These are phyloP conservation scores for Psylliodes chrysocephalus DNA, from an alignment of 2,888 invertebrate species.

Conservation along the genomic window DNA sequence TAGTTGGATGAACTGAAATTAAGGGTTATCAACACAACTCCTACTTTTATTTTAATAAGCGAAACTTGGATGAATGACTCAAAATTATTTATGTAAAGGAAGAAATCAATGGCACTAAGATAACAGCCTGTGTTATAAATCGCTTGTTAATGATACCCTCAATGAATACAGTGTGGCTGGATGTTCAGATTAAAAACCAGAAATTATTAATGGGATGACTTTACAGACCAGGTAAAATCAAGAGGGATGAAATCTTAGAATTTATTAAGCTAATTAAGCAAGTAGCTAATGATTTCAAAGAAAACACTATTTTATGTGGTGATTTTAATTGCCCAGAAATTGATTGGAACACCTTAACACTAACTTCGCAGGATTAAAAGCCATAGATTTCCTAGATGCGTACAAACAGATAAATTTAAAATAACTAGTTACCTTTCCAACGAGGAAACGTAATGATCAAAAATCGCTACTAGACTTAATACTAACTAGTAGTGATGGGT, in stretches of 20 bases:
- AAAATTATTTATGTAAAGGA: not conserved
- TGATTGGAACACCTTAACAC: not conserved
- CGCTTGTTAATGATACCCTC: not conserved
- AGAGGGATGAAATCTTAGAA: not conserved
- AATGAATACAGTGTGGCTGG: too few species aligned
- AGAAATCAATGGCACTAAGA: not conserved
- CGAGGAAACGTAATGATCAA: too few species aligned
- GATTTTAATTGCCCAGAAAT: not conserved
- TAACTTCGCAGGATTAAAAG: not conserved
- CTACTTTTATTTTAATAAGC: not conserved
- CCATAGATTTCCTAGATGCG: not conserved
- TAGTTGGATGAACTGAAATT: not conserved
- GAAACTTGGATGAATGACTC: not conserved
- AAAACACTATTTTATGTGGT: not conserved
- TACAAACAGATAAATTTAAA: not conserved
- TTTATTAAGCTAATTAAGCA: not conserved
- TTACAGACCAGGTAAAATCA: not conserved
- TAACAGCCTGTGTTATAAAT: not conserved
- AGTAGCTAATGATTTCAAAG: not conserved
- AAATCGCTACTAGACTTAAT: too few species aligned
- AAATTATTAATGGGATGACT: not conserved
- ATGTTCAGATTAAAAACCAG: too few species aligned
- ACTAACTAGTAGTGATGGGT: too few species aligned
- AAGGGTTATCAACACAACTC: not conserved
- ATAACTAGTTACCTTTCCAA: not conserved